Evolutionary conservation across 2,797 vertebrate species (phyloP), one percentile per base, ranked within the genome.

Genomic region (Poecilia picta): DNA sequence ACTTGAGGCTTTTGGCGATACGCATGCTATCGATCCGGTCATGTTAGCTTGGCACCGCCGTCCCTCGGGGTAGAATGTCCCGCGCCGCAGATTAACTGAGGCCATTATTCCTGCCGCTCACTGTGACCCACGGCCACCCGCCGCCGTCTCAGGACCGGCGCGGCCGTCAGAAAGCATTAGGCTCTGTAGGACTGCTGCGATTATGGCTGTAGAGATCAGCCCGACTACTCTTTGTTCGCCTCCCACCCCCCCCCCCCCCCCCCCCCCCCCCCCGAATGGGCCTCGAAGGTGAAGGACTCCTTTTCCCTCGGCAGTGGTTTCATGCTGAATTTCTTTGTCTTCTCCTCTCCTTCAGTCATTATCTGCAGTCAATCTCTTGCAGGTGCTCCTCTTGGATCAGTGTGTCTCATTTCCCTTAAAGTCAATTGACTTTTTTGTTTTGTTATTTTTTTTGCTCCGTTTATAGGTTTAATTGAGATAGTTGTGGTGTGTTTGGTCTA

Each of bases 31-130:
- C 68, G 93, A 94, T 94, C 93, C 79, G 76, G 83, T 88, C 85
- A 78, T 64, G 74, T 74, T 71, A 51, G 83, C 59, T 92, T 73
- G 71, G 77, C 49, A 8, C 2, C 20, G 49, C 49, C 49, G 78
- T 87, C 88, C 80, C 81, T 49, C 33, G 82, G 89, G 91, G 87
- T 76, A 76, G 76, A 92, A 89, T 84, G 89, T 93, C 86, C 88
- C 82, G 82, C 79, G 79, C 91, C 71, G 80, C 88, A 88, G 88
- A 91, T 92, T 91, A 91, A 93, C 88, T 87, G 78, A 79, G 83
- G 90, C 88, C 86, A 88, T 94, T 93, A 94, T 91, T 93, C 86
- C 89, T 84, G 89, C 79, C 81, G 87, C 86, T 92, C 86, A 75
- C 87, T 84, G 55, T 47, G 46, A 87, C 89, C 90, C 81, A 74